Percentiles rank a stretch among this genome's conserved stretches.
These are phyloP conservation scores for Clupea harengus DNA, from an alignment of 2,113 vertebrate genomes.

Conservation along the genomic window DNA sequence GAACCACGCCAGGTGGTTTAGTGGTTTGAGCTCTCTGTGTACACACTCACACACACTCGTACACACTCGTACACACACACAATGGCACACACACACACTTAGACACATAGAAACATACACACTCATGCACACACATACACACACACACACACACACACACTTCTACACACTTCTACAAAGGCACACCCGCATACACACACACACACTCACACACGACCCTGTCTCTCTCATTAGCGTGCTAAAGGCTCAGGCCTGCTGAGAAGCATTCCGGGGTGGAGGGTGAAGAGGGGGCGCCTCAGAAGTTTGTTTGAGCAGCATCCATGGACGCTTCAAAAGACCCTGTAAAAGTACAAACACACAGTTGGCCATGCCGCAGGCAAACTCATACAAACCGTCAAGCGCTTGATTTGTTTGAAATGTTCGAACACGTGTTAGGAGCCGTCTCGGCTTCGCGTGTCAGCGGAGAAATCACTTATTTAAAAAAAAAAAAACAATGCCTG, in stretches of 20 bases:
- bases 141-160: neutral
- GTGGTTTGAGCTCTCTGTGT: neutral
- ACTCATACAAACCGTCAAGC: neutral
- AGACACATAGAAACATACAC: neutral
- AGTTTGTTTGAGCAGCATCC: slow-evolving; percentile 51
- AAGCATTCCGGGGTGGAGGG: neutral
- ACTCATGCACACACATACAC: neutral
- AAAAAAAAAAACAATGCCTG: neutral
- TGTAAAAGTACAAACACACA: slow-evolving; percentile 37
- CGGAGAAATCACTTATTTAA: neutral
- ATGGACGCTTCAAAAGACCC: slow-evolving; percentile 55
- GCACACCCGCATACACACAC: neutral
- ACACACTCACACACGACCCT: neutral
- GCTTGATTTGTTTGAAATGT: slow-evolving; percentile 32
- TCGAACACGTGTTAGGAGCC: neutral
- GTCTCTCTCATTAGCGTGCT: neutral
- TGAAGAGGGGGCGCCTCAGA: neutral
- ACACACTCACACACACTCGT: neutral
- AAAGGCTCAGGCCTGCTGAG: neutral
- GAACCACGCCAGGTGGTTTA: neutral
- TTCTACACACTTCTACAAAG: too few relatives aligned
- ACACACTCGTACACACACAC: neutral
- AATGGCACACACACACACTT: neutral
- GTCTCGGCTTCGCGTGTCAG: neutral
- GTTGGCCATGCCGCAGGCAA: slow-evolving; percentile 34